Evolutionary conservation across 2,113 vertebrate genomes (phyloP), one percentile per base, ranked within the genome.

Genomic region (Ahaetulla prasina): DNA sequence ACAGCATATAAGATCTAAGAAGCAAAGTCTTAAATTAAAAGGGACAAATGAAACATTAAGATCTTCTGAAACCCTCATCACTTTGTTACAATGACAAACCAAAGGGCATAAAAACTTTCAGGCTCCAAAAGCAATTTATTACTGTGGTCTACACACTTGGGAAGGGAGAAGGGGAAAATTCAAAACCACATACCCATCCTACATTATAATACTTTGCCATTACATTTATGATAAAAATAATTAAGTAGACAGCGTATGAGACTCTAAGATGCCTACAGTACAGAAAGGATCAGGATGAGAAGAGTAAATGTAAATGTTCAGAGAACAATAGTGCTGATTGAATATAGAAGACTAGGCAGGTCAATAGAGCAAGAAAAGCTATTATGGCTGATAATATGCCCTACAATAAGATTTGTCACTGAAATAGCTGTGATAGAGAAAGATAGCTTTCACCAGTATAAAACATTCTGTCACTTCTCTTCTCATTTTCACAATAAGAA

Each of bases 61-160:
- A 95, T 92, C 85, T 55, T 90, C 91, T 94, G 50, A 90, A 96
- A 94, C 1, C 20, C 16, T 23, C 23, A 30, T 52, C 93, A 88
- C 86, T 96, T 89, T 93, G 91, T 90, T 89, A 93, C 94, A 95
- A 93, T 86, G 94, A 92, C 90, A 93, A 94, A 95, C 95, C 95
- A 93, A 94, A 95, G 93, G 53, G 91, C 90, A 86, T 87, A 90
- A 92, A 91, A 91, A 84, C 94, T 95, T 85, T 57, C 30, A 92
- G 95, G 94, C 87, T 89, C 92, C 92, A 87, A 95, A 85, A 90
- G 23, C 50, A 94, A 90, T 94, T 96, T 96, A 94, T 80, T 95
- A 93, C 68, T 95, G 85, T 93, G 95, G 85, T 80, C 94, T 94
- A 92, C 90, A 80, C 95, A 89, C 94, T 94, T 93, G 80, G 89